Evolutionary conservation across 2,113 vertebrate genomes (phyloP).

Genomic region (Hylia prasina): DNA sequence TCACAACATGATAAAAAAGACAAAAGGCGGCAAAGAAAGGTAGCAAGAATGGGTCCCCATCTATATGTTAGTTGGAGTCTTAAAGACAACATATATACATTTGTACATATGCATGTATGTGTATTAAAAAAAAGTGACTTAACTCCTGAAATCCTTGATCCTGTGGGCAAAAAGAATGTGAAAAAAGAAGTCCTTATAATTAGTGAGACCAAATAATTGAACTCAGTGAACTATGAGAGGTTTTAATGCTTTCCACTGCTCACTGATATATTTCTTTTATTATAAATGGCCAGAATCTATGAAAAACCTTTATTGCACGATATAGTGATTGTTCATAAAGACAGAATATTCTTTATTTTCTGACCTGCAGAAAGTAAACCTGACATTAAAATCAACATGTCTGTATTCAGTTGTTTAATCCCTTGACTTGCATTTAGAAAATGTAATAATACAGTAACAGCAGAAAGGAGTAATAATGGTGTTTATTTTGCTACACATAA

Average conservation of each 20-base stretch:
- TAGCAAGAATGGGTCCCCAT: background rate
- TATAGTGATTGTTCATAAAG: background rate
- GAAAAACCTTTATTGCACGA: background rate
- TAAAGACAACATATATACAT: background rate
- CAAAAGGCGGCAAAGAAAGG: background rate
- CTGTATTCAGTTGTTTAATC: slow-evolving; percentile 8
- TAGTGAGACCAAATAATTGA: background rate
- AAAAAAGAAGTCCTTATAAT: background rate
- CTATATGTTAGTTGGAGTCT: background rate
- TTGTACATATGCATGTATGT: background rate
- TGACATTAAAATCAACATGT: background rate
- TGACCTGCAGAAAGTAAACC: background rate
- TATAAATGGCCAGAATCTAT: background rate
- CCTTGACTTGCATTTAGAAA: background rate
- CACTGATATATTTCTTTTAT: background rate
- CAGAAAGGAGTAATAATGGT: background rate
- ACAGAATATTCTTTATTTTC: slow-evolving; percentile 12
- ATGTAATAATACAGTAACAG: background rate
- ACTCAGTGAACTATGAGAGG: background rate
- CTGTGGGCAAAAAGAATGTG: background rate
- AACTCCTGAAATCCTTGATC: background rate
- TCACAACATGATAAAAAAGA: background rate
- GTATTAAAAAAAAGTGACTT: background rate
- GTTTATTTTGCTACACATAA: background rate
- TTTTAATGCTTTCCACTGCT: background rate